These are phyloP conservation scores for Aphrocallistes beatrix DNA, from an alignment of 37 sponge, comb jelly and placozoan species.

Conservation along the genomic window DNA sequence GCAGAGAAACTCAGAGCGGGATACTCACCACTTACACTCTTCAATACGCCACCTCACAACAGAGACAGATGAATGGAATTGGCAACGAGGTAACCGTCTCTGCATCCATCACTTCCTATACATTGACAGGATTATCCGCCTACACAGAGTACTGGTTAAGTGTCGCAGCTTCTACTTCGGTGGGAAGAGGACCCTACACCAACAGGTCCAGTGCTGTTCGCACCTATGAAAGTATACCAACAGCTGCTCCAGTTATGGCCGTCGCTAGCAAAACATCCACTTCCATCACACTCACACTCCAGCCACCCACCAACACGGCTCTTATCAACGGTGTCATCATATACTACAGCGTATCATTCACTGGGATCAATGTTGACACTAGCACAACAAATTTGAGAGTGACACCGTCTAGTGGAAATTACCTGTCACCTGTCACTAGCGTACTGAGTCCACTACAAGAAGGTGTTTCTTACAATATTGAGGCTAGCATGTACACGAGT, in stretches of 20 bases:
- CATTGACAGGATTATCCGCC: neutral
- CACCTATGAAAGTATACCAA: neutral
- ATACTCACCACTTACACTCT: neutral
- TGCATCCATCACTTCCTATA: neutral
- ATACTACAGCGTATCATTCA: neutral
- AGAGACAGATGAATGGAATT: neutral
- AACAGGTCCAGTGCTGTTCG: neutral
- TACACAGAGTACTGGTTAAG: neutral
- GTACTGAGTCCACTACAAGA: neutral
- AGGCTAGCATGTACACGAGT: neutral
- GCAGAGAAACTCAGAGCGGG: neutral
- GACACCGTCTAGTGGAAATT: neutral
- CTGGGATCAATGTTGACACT: neutral
- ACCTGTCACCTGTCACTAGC: neutral
- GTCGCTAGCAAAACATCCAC: neutral
- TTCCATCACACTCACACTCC: neutral
- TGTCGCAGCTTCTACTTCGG: neutral
- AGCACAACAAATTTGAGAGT: neutral
- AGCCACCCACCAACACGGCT: neutral
- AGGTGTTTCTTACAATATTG: neutral
- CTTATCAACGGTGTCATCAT: neutral
- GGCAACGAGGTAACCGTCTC: neutral
- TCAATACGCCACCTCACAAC: neutral
- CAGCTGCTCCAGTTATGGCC: neutral
- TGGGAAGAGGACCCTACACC: neutral